Evolutionary conservation across 2,113 vertebrate species (phyloP).

Genomic region (Trichechus manatus): DNA sequence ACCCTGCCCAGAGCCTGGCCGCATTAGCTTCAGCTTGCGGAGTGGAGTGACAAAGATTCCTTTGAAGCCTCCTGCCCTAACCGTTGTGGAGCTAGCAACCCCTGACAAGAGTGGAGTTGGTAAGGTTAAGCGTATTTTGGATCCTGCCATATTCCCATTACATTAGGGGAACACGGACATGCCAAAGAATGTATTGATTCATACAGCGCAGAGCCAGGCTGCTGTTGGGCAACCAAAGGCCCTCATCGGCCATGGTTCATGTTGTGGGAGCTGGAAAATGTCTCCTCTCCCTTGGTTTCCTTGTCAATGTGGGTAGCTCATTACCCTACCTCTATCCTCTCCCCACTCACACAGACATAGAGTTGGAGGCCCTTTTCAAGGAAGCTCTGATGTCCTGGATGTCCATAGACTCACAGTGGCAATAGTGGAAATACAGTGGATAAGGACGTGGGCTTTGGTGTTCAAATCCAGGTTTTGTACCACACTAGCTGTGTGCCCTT

Average conservation of each 20-base stretch:
- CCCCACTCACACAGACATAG: background rate
- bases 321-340: background rate
- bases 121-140: conserved; percentile 72
- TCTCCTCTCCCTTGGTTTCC: background rate
- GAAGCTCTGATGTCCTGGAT: background rate
- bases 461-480: background rate
- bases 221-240: background rate
- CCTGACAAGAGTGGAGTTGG: background rate
- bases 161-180: conserved; percentile 59
- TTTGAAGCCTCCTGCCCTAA: background rate
- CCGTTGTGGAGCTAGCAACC: background rate
- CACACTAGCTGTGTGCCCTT: background rate
- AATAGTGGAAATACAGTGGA: fast-evolving
- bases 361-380: background rate
- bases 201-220: conserved; percentile 62
- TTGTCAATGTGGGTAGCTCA: background rate
- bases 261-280: background rate
- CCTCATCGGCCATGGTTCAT: background rate
- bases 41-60: background rate
- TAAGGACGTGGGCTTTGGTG: background rate
- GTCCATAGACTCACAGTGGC: background rate
- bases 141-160: conserved; percentile 23
- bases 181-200: conserved; percentile 79
- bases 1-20: background rate
- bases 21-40: background rate